These are phyloP conservation scores for Hippocampus mohnikei DNA, from an alignment of 2,113 vertebrate species.

Conservation along the genomic window DNA sequence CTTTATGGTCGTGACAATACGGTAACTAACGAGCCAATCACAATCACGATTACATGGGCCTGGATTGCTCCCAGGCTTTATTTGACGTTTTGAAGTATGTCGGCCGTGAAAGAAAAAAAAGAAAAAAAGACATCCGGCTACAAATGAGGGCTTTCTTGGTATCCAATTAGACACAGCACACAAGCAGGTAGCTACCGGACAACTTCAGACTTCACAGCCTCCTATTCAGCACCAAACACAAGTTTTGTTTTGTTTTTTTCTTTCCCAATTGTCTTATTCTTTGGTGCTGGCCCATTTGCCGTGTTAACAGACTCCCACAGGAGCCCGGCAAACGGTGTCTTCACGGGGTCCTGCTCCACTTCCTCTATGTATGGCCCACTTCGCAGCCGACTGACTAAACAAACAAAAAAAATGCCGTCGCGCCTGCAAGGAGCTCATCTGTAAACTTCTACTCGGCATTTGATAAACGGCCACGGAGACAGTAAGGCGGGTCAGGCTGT, in stretches of 20 bases:
- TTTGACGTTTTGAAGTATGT: neutral
- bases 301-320: conserved; percentile 38
- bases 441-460: conserved; percentile 11
- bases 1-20: too few species aligned
- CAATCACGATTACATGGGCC: neutral
- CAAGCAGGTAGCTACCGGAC: conserved; percentile 12
- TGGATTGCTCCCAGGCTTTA: neutral
- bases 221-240: conserved; percentile 49
- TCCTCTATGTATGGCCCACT: conserved; percentile 17
- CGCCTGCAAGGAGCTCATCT: conserved; percentile 14
- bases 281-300: conserved; percentile 37
- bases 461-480: conserved; percentile 3
- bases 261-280: conserved; percentile 22
- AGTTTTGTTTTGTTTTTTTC: neutral
- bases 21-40: conserved; percentile 11
- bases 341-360: conserved; percentile 17
- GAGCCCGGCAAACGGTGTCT: conserved; percentile 33
- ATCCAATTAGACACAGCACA: neutral
- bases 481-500: too few species aligned
- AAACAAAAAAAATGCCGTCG: conserved; percentile 11
- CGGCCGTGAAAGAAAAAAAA: neutral
- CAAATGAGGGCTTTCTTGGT: neutral
- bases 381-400: conserved; percentile 6
- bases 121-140: neutral
- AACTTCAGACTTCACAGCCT: conserved; percentile 27